Percentiles rank a stretch among this genome's conserved stretches.
Conservation (phyloP, 2,888 invertebrate genomes). For the Amiota mariae region DNA sequence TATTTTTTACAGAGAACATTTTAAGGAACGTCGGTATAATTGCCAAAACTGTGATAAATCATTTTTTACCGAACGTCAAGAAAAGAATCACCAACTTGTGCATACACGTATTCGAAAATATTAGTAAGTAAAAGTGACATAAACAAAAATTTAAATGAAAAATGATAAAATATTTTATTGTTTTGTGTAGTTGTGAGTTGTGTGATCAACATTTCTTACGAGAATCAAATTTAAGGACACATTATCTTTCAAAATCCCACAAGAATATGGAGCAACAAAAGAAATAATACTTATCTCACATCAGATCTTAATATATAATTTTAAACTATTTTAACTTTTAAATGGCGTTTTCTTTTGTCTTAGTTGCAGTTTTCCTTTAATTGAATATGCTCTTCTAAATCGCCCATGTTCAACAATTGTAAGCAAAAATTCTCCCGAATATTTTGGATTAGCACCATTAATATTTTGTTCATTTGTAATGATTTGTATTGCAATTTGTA, state of each 20-base stretch:
- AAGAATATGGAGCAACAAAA: slow-evolving; percentile 10
- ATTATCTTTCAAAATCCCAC: slow-evolving; percentile 56
- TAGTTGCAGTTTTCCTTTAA: too few species aligned
- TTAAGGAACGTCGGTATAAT: neutral
- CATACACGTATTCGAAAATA: slow-evolving; percentile 8
- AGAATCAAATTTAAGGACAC: slow-evolving; percentile 49
- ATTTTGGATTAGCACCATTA: too few species aligned
- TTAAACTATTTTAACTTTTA: too few species aligned
- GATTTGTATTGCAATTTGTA: too few species aligned
- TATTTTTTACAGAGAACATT: neutral
- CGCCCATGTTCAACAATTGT: too few species aligned
- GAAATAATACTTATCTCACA: too few species aligned
- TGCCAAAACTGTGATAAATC: slow-evolving; percentile 1
- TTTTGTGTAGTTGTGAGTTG: slow-evolving; percentile 46
- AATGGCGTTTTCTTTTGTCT: too few species aligned
- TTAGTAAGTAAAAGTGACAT: neutral
- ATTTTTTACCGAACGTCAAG: neutral
- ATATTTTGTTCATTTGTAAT: too few species aligned
- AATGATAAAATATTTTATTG: too few species aligned
- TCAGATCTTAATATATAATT: too few species aligned
- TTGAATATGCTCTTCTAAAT: too few species aligned
- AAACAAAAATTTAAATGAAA: neutral
- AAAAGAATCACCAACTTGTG: neutral
- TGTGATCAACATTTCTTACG: slow-evolving; percentile 57
- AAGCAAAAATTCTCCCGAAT: too few species aligned